Evolutionary conservation across 1,140 invertebrate genomes (phyloP), one percentile per base, ranked within the genome.

Genomic region (Diploscapter pachys): DNA sequence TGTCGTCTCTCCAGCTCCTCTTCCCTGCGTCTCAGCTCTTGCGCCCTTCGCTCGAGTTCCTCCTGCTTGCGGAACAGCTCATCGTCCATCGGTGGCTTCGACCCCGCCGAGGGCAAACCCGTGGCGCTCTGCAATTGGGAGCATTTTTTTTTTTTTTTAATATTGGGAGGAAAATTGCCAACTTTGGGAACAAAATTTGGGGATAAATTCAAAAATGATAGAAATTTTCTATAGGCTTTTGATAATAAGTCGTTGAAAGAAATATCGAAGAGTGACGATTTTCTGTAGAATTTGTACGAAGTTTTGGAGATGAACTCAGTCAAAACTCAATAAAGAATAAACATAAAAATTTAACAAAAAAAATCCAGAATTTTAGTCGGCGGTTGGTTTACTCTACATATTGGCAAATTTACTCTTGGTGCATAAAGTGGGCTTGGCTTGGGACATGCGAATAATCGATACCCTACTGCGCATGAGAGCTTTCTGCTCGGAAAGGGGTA

Each of bases 1-100:
- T 82, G 77, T 50, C 79, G 71, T 72, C 78, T 79, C 52, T 84
- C 83, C 31, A 84, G 78, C 74, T 84, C 82, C 66, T 85, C 79
- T 66, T 85, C 82, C 9, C 83, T 69, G n/a, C 84, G 79, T 31
- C 78, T 73, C 6, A 85, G 69, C 59, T 85, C 83, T 65, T 84
- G 78, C 70, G 84, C 83, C 9, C 80, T 81, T 13, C 78, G 65
- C 49, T 82, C 75, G 51, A 85, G 73, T 52, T 85, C 83, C 61
- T 85, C 84, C 67, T 85, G 83, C 63, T 82, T 83, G n/a, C 83
- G 79, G 72, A 85, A 85, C 69, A 85, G 56, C 56, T 85, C 83
- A 65, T 84, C 83, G 56, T 71, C 63, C 75, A 76, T 76, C 77
- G 56, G 73, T 56, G 66, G 51, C 80, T 80, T 76, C 53, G 48